A percentile compares a stretch with the other conserved stretches of the same genome.
Conservation (phyloP, 2,888 invertebrate species). For the Petrolisthes cinctipes region DNA sequence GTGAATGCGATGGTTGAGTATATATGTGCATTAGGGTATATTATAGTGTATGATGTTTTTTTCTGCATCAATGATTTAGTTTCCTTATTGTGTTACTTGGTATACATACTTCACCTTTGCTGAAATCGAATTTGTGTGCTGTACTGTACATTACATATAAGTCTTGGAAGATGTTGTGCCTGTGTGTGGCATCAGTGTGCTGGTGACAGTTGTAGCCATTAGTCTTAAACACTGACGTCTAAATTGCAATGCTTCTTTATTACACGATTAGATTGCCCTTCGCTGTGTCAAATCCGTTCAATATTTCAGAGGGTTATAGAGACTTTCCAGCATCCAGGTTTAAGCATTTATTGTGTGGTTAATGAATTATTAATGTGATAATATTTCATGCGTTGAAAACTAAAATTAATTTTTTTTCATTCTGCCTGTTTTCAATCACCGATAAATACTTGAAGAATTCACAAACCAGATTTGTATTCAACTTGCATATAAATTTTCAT, state of each 20-base stretch:
- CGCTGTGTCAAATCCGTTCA: constrained; percentile 9
- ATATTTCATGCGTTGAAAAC: too few relatives aligned
- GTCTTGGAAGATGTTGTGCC: constrained; percentile 32
- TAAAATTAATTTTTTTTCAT: too few relatives aligned
- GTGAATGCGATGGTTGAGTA: not conserved
- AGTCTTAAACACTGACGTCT: not conserved
- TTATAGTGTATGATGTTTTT: not conserved
- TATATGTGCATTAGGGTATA: not conserved
- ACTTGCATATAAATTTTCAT: too few relatives aligned
- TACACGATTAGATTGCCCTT: not conserved
- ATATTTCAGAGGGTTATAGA: not conserved
- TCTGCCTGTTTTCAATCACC: too few relatives aligned
- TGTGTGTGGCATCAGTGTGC: constrained; percentile 29
- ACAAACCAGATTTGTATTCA: too few relatives aligned
- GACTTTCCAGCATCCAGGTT: too few relatives aligned
- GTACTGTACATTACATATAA: constrained; percentile 13
- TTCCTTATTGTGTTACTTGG: not conserved
- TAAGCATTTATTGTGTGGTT: too few relatives aligned
- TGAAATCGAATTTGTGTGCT: constrained; percentile 14
- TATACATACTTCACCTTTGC: constrained; percentile 6
- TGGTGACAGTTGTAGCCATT: constrained; percentile 7
- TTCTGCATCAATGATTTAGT: not conserved
- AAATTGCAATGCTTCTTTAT: not conserved
- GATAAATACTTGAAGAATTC: too few relatives aligned
- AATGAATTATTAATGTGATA: too few relatives aligned